A percentile compares a stretch with the other conserved stretches of the same genome.
Conservation (phyloP, 2,888 invertebrate species). For the Ischnura elegans region DNA sequence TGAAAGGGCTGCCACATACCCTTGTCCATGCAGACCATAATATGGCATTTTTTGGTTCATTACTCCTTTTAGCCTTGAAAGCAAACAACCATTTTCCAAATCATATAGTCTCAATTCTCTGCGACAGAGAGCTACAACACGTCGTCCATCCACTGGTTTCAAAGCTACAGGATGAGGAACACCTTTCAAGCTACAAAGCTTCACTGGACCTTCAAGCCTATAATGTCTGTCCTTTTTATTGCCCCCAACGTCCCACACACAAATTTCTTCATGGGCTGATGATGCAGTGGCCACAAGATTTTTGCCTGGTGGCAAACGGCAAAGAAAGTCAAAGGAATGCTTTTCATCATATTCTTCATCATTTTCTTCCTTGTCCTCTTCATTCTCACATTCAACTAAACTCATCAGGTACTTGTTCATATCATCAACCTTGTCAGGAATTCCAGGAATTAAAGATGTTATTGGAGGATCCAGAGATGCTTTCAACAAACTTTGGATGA, state of each 20-base stretch:
- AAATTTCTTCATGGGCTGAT: slow-evolving; percentile 83
- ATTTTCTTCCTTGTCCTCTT: background rate
- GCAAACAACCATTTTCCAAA: slow-evolving; percentile 84
- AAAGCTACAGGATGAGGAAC: slow-evolving; percentile 89
- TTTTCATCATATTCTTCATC: slow-evolving; percentile 32
- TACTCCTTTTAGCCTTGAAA: slow-evolving; percentile 85
- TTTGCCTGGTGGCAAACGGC: slow-evolving; percentile 39
- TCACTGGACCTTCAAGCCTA: slow-evolving; percentile 45
- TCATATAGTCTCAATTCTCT: slow-evolving; percentile 90
- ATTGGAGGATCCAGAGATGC: slow-evolving; percentile 68
- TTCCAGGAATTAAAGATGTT: slow-evolving; percentile 68
- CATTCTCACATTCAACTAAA: slow-evolving; percentile 46
- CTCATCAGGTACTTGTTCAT: slow-evolving; percentile 64
- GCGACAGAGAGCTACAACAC: slow-evolving; percentile 89
- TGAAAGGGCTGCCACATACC: slow-evolving; percentile 90
- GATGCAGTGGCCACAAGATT: slow-evolving; percentile 76
- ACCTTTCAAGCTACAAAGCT: slow-evolving; percentile 83
- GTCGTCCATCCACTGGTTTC: slow-evolving; percentile 86
- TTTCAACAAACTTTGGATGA: slow-evolving; percentile 72
- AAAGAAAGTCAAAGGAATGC: slow-evolving; percentile 63
- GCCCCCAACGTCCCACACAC: slow-evolving; percentile 88
- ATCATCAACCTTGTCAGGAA: slow-evolving; percentile 47
- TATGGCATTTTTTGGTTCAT: slow-evolving; percentile 97
- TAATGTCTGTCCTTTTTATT: slow-evolving; percentile 74
- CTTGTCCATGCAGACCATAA: slow-evolving; percentile 90